Evolutionary conservation across 2,113 vertebrate genomes (phyloP).

Genomic region (Takifugu bimaculatus): DNA sequence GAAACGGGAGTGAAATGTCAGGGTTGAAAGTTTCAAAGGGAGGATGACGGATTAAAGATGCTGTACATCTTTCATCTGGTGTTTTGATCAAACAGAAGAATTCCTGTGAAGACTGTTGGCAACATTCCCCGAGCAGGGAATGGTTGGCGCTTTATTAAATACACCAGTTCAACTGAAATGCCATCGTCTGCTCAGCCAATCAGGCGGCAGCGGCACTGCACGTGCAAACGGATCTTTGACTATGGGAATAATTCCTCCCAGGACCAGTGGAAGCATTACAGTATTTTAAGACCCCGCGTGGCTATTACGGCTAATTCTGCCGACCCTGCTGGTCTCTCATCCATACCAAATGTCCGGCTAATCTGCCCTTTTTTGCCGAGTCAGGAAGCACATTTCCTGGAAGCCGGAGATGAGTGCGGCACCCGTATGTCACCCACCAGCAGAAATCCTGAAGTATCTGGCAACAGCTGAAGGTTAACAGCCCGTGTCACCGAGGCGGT

Average conservation of each 20-base stretch:
- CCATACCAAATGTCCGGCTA: conserved; percentile 39
- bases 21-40: conserved; percentile 23
- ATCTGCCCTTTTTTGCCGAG: conserved; percentile 42
- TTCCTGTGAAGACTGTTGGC: conserved; percentile 1
- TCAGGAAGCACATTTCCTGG: conserved; percentile 7
- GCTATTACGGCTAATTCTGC: conserved; percentile 32
- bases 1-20: too few relatives aligned
- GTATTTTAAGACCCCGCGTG: conserved; percentile 23
- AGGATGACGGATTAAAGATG: conserved; percentile 23
- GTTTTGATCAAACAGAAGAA: conserved; percentile 16
- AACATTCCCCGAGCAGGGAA: too few relatives aligned
- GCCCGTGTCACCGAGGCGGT: conserved; percentile 13
- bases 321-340: conserved; percentile 42
- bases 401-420: conserved; percentile 43
- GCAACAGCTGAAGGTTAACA: conserved; percentile 31
- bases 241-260: neutral
- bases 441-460: conserved; percentile 28
- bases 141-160: too few relatives aligned
- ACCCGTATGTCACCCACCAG: conserved; percentile 47
- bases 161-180: too few relatives aligned
- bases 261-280: neutral
- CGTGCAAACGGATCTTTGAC: too few relatives aligned
- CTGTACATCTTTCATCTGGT: conserved; percentile 27
- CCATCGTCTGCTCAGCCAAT: too few relatives aligned
- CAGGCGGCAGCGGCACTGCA: too few relatives aligned